A percentile compares a stretch with the other conserved stretches of the same genome.
Evolutionary conservation across 1,140 invertebrate species (phyloP).

Genomic region (Eciton burchellii): DNA sequence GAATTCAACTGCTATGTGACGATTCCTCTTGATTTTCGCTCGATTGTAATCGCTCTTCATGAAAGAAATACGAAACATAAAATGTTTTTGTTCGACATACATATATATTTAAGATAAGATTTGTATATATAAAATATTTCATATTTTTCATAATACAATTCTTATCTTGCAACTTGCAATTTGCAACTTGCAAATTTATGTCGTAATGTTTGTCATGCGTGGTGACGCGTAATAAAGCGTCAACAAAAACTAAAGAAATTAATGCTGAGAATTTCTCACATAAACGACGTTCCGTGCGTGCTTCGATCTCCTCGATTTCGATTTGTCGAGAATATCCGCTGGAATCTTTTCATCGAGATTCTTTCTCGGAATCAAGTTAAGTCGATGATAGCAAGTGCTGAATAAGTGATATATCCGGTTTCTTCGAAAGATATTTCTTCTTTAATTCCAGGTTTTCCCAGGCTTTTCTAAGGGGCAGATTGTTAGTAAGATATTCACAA

Average conservation of each 20-base stretch:
- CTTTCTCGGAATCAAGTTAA: constrained; percentile 11
- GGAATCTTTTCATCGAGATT: background rate
- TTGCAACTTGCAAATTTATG: too few species aligned
- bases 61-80: constrained; percentile 10
- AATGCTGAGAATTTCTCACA: too few species aligned
- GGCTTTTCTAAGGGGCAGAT: constrained; percentile 22
- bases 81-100: background rate
- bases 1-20: constrained; percentile 26
- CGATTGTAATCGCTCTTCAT: constrained; percentile 10
- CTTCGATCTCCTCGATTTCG: too few species aligned
- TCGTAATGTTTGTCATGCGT: too few species aligned
- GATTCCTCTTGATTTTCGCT: constrained; percentile 23
- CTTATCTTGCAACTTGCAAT: too few species aligned
- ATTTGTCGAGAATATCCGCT: too few species aligned
- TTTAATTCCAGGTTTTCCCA: constrained; percentile 41
- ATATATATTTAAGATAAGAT: background rate
- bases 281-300: too few species aligned
- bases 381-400: constrained; percentile 14
- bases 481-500: constrained; percentile 45
- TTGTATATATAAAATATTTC: too few species aligned
- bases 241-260: too few species aligned
- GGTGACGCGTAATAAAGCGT: too few species aligned
- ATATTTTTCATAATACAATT: too few species aligned
- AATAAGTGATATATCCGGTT: background rate
- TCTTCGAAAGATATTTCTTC: constrained; percentile 10